Conservation (phyloP, 2,888 invertebrate genomes). For the Callinectes sapidus region DNA sequence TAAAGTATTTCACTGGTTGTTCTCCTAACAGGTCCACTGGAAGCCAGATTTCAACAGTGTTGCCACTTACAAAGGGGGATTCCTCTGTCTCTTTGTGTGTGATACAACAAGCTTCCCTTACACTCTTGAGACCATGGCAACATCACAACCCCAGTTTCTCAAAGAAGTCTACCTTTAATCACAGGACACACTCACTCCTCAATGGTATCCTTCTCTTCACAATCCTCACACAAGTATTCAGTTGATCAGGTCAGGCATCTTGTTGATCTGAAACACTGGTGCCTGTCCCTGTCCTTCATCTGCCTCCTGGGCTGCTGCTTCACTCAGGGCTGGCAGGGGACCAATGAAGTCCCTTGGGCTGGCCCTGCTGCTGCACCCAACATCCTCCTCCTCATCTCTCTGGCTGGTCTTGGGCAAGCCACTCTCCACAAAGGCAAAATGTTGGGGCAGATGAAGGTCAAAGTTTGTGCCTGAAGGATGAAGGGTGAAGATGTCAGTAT, state of each 20-base stretch:
- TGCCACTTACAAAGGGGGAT: background rate
- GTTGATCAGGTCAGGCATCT: constrained; percentile 35
- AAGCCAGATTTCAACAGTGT: background rate
- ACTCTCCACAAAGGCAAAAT: constrained; percentile 55
- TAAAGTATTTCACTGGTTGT: background rate
- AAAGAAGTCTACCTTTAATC: background rate
- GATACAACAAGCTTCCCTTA: background rate
- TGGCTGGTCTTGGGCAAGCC: constrained; percentile 39
- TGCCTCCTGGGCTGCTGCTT: background rate
- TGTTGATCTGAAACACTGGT: constrained; percentile 51
- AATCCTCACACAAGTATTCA: constrained; percentile 47
- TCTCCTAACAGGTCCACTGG: background rate
- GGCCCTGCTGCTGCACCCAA: constrained; percentile 46
- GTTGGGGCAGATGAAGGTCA: constrained; percentile 59
- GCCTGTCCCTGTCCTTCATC: constrained; percentile 28
- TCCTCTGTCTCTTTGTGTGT: background rate
- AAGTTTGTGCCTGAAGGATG: constrained; percentile 57
- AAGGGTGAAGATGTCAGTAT: background rate
- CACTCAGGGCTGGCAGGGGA: constrained; percentile 5
- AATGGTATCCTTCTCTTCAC: constrained; percentile 46
- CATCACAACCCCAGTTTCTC: background rate
- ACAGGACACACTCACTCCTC: constrained; percentile 34
- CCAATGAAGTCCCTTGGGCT: constrained; percentile 47
- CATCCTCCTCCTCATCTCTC: constrained; percentile 44
- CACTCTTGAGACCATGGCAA: background rate